phyloP scores from a whole-genome alignment of 2,113 vertebrate species.

The Willisornis vidua region DNA sequence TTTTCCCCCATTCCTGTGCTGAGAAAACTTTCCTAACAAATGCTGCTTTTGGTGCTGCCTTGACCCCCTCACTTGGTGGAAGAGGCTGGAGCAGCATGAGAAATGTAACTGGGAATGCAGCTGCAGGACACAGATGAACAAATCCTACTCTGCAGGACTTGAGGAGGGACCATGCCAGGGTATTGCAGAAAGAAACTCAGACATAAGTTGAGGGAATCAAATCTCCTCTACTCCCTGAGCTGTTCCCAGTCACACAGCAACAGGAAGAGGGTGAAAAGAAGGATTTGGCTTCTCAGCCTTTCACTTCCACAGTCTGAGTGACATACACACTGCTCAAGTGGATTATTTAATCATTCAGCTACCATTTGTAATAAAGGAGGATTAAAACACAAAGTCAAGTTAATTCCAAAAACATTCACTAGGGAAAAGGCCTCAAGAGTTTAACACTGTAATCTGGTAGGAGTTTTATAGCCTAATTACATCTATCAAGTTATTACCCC shows the following conservation, averaged over 20 bases:
- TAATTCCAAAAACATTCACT: conserved; percentile 1
- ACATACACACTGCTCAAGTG: background rate
- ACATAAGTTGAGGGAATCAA: background rate
- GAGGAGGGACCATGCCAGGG: background rate
- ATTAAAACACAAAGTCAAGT: conserved; percentile 30
- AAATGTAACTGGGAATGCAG: background rate
- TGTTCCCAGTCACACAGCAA: background rate
- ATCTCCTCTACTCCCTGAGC: background rate
- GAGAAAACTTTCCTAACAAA: background rate
- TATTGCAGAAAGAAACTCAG: background rate
- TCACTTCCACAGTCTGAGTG: background rate
- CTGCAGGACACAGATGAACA: background rate
- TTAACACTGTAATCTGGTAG: background rate
- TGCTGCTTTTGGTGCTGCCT: background rate
- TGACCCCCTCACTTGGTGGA: background rate
- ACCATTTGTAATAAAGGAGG: conserved; percentile 12
- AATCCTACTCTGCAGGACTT: background rate
- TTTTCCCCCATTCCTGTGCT: background rate
- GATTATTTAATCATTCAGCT: conserved; percentile 36
- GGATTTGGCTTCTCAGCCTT: background rate
- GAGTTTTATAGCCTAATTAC: background rate
- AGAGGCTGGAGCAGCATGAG: background rate
- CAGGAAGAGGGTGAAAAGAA: background rate
- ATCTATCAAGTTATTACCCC: background rate
- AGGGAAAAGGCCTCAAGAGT: background rate